Base-by-base conservation (phyloP, 23 tunicate genomes). In the Corella eumyota region DNA sequence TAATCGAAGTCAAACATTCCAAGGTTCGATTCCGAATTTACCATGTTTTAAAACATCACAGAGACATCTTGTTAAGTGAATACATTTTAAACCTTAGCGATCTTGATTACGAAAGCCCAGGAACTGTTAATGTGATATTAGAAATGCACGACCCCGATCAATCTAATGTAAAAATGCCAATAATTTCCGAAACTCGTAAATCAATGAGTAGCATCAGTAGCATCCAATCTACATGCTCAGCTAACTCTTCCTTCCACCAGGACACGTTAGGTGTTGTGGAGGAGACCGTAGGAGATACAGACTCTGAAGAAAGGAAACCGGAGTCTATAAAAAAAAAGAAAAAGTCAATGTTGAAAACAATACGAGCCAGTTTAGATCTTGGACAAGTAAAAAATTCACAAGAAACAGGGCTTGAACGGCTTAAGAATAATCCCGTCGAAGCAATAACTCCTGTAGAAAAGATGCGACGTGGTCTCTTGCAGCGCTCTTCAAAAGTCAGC, bases 11-110 rank as follows among this genome's bases (percentile, higher is more conserved):
- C 25, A 19, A 37, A 45, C 67, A 54, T 48, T 32, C 65, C 48
- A 65, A 47, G 4, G 25, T 88, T 3, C 76, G 96, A 5, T 88
- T 88, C 32, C 77, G 96, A 3, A 36, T 88, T 21, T 88, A 88
- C 51, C 61, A 63, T 30, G 83, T 88, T 26, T 60, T 74, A 31
- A 88, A 88, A 47, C 96, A 88, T 25, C 64, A 78, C 21, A 50
- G 85, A 15, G 96, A 88, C 47, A 49, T 63, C 24, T 45, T 88
- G 31, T 66, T 88, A 15, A 88, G 96, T 6, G 96, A 88, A 60
- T 88, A 73, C 34, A 73, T 68, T 29, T 65, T 88, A n/a, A 77
- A 68, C 27, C 50, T 67, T n/a, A 34, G 55, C 3, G 50, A 61
- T 35, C 50, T 77, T 6, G 77, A 68, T 34, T 48, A 29, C 34